Evolutionary conservation across 2,113 vertebrate genomes (phyloP), one percentile per base, ranked within the genome.

Genomic region (Carassius auratus): DNA sequence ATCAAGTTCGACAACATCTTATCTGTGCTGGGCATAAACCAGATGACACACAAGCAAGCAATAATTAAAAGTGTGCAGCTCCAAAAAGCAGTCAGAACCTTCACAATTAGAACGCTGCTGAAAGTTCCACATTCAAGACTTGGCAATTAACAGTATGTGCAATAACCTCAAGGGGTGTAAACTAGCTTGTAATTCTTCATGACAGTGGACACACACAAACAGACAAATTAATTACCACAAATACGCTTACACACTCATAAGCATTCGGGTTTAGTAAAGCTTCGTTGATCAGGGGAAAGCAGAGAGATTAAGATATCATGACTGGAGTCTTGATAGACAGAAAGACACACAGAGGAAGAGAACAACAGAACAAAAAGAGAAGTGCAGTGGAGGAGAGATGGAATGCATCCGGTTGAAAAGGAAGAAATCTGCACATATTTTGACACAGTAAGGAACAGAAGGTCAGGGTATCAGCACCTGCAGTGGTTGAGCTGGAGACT

Each of bases 381-480:
- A 36, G 23, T 23, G n/a, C 17, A 36, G n/a, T 17, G 8, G 15
- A 26, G 48, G 8, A 59, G 9, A 36, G 52, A 45, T 38, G 9
- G 69, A 73, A 42, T 0, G 17, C 69, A 38, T 36, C 14, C 9
- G 17, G 17, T 48, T 74, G 10, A 38, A 33, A n/a, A 79, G 30
- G 17, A 55, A 52, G 13, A 52, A 52, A 5, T 52, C 50, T 4
- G 14, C 3, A 3, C 48, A 50, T 50, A 50, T 52, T 52, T 14
- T 84, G 75, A 87, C 62, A 84, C 74, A 75, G 77, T 61, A 78
- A 59, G 30, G 75, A 68, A 26, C n/a, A n/a, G 66, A 86, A 71
- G 71, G 42, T 79, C 33, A 17, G 45, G 30, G 33, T n/a, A 17
- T n/a, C 85, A 86, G 38, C 90, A 93, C 90, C 90, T 85, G 82